Evolutionary conservation across 2,888 invertebrate species (phyloP).

Genomic region (Drosophila nr. perissopoda): DNA sequence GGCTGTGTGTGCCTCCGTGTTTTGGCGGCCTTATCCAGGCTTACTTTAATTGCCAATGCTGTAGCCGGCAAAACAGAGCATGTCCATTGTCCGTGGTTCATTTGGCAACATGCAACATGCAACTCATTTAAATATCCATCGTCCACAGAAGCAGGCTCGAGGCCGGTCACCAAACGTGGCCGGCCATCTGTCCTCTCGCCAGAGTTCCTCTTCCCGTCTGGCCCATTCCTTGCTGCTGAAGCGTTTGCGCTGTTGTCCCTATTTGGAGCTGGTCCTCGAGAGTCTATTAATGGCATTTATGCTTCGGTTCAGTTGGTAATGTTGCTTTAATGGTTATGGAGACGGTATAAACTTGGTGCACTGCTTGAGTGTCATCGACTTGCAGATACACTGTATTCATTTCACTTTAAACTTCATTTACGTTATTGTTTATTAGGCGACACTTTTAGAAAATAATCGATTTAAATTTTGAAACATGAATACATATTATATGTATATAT

Average conservation of each 20-base stretch:
- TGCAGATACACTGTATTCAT: neutral
- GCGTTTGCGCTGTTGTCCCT: neutral
- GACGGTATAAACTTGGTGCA: neutral
- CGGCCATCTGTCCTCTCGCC: neutral
- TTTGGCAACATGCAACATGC: slow-evolving; percentile 26
- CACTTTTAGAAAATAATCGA: neutral
- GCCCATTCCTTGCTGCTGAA: neutral
- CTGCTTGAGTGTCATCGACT: neutral
- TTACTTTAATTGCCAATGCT: slow-evolving; percentile 35
- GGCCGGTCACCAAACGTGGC: neutral
- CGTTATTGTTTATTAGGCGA: neutral
- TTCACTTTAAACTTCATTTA: neutral
- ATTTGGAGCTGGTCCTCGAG: neutral
- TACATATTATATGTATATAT: no score
- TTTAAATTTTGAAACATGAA: neutral
- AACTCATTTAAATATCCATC: neutral
- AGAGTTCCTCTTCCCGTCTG: no score
- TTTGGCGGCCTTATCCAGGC: slow-evolving; percentile 3
- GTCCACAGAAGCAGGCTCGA: neutral
- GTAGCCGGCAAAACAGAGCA: slow-evolving; percentile 6
- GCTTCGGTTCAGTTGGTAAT: neutral
- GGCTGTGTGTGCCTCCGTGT: neutral
- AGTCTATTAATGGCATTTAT: slow-evolving; percentile 13
- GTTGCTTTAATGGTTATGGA: neutral
- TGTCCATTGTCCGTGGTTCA: slow-evolving; percentile 6